Percentiles rank a stretch among this genome's conserved stretches.
phyloP scores from a whole-genome alignment of 2,113 vertebrate genomes.

The Saiga tatarica region DNA sequence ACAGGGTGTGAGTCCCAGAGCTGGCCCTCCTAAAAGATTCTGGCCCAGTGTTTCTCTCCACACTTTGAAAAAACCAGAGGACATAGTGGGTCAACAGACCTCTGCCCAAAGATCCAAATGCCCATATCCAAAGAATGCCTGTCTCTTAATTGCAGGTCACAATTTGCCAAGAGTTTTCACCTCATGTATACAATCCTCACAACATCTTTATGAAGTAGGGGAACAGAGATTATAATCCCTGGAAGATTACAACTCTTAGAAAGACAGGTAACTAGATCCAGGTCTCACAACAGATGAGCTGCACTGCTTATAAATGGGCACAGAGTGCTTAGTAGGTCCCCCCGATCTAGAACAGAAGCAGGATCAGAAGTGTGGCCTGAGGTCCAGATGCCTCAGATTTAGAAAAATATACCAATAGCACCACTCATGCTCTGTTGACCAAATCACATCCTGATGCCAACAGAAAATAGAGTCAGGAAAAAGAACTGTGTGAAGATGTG shows the following conservation, averaged over 20 bases:
- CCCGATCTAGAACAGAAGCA: not conserved
- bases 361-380: not conserved
- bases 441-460: not conserved
- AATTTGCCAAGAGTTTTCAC: constrained; percentile 13
- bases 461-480: not conserved
- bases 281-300: not conserved
- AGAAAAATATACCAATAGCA: not conserved
- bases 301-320: not conserved
- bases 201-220: not conserved
- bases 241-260: not conserved
- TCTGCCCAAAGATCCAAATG: not conserved
- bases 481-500: not conserved
- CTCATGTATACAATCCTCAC: not conserved
- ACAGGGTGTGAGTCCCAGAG: not conserved
- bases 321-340: not conserved
- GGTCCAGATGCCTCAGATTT: not conserved
- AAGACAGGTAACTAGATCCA: not conserved
- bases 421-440: not conserved
- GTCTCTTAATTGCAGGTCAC: not conserved
- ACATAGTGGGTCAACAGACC: not conserved
- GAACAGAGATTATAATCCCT: not conserved
- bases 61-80: not conserved
- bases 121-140: not conserved
- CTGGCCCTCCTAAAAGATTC: not conserved
- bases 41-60: not conserved